Base-by-base conservation (phyloP, 2,797 vertebrate species). In the Tadarida brasiliensis region DNA sequence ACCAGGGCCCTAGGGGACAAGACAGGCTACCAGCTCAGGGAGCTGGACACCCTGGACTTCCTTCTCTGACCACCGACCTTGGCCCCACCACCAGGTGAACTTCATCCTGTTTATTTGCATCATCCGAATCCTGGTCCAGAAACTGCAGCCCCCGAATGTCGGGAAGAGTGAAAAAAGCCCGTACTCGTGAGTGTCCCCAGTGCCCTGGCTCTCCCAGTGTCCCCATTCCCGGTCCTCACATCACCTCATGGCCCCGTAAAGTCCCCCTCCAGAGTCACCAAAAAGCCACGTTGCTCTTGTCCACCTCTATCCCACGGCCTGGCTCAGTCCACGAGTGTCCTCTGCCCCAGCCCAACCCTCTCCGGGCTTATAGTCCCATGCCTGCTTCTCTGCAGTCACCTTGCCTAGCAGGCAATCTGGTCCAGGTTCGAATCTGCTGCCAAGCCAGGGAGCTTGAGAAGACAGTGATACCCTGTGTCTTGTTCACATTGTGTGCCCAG, bases 21-120 rank as follows among this genome's bases (percentile, higher is more conserved):
- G 56, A 28, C 35, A 61, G 33, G 44, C 70, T 20, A 33, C 59
- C 63, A 15, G 65, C 59, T 30, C 33, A 5, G 56, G 44, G 51
- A 24, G 5, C 47, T 35, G 17, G 28, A 26, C 15, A 16, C 10
- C 47, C 57, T 17, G 1, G 22, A 33, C 73, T 89, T 63, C 76
- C n/a, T 5, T 68, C 78, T 94, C 19, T 94, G 22, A 85, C 78
- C 94, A 17, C 87, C 65, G 11, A 94, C 80, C 54, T 44, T 4
- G 83, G 87, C 3, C 67, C 65, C 0, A 22, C 63, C 67, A 0
- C 54, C 98, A 99, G 99, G 99, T 99, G 95, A 99, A 99, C 98
- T 99, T 99, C 91, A 98, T 99, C 94, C 98, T 99, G 47, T 99
- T 99, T 97, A 99, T 99, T 95, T 99, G 99, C 98, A 99, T 99